Conservation (phyloP, 2,113 vertebrate genomes). For the Festucalex cinctus region DNA sequence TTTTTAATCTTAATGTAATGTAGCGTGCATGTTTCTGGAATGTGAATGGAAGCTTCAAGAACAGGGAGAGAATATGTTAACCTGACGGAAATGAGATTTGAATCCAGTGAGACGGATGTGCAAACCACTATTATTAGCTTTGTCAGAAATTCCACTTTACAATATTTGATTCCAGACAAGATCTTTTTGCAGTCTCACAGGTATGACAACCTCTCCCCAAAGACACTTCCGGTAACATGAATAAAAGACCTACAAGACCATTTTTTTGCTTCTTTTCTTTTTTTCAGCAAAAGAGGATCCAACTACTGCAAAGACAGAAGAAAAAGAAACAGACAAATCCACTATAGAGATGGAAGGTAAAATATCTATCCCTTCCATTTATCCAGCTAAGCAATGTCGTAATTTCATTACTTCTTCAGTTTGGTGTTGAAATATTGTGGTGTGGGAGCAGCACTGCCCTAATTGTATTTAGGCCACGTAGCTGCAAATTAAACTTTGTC, state of each 20-base stretch:
- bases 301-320: conserved; percentile 27
- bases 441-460: neutral
- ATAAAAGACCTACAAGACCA: neutral
- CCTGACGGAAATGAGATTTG: no score
- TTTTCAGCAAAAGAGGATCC: conserved; percentile 36
- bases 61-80: no score
- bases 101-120: no score
- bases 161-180: no score
- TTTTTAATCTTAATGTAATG: no score
- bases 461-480: conserved; percentile 14
- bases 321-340: conserved; percentile 21
- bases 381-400: neutral
- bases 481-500: conserved; percentile 31
- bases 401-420: neutral
- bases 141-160: no score
- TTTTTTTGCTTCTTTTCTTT: neutral
- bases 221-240: neutral
- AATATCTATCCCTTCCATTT: conserved; percentile 1
- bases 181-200: no score
- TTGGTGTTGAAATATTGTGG: neutral
- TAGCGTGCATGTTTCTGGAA: no score
- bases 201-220: neutral
- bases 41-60: no score
- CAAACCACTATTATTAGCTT: no score
- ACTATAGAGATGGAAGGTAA: conserved; percentile 58